Evolutionary conservation across 2,797 vertebrate genomes (phyloP), one percentile per base, ranked within the genome.

Genomic region (Parauchenoglanis punctatus): DNA sequence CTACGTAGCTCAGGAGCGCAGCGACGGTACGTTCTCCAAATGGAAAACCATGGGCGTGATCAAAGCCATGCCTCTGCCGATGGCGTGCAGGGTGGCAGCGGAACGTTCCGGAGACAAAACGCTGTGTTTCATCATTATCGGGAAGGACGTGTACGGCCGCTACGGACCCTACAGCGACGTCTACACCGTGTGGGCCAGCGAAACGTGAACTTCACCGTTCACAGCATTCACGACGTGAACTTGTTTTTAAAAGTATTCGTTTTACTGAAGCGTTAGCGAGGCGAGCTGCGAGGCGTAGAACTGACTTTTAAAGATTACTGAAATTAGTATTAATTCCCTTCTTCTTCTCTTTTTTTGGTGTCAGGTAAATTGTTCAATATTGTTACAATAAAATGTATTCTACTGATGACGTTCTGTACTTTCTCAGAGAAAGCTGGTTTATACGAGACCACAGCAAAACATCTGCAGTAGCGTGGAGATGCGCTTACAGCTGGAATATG

Each of bases 121-220:
- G 85, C 85, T 94, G 68, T 94, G 92, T 67, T 94, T 96, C 7
- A 72, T 91, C 18, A 92, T 95, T 40, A 91, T 95, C 18, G 91
- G 91, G 12, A 91, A 90, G 80, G 91, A 93, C 54, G 59, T 87
- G 44, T 91, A 85, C 35, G 91, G 91, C 4, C 90, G 91, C 23
- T 93, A 86, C 20, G 91, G 93, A 23, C 90, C 88, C 7, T 93
- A 93, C 81, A 92, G 91, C 54, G 87, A 92, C 56, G 35, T 93
- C 25, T 75, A 78, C 49, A 86, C 87, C 40, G 82, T 85, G 28
- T 46, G 59, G 49, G n/a, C 58, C 1, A 63, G 54, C 58, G 20
- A 89, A 67, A 88, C 54, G 63, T 61, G 70, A 76, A 35, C 31
- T 25, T 6, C 0, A 8, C 54, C 0, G 40, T 40, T 40, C 40